phyloP scores from a whole-genome alignment of 2,113 vertebrate species.

The Cynoglossus semilaevis region DNA sequence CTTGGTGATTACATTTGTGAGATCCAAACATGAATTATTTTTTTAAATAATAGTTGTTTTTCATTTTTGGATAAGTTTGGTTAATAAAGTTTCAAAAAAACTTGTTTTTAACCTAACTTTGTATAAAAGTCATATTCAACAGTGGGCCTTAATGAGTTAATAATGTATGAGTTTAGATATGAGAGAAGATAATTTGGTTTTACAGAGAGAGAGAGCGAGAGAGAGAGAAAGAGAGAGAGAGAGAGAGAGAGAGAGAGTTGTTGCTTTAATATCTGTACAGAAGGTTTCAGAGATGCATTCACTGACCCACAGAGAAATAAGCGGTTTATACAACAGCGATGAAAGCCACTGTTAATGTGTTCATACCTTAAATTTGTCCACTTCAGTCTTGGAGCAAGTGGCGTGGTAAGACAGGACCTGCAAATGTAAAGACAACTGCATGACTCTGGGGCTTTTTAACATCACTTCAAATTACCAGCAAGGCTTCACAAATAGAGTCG shows the following conservation, averaged over 20 bases:
- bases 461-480: constrained; percentile 12
- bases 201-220: too few species aligned
- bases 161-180: too few species aligned
- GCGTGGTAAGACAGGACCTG: constrained; percentile 98
- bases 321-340: constrained; percentile 7
- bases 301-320: background rate
- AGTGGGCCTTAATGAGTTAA: too few species aligned
- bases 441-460: constrained; percentile 21
- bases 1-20: too few species aligned
- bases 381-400: constrained; percentile 97
- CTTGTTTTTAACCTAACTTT: too few species aligned
- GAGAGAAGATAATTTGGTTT: too few species aligned
- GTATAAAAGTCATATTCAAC: too few species aligned
- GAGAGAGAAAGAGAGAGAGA: too few species aligned
- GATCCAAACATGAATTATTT: too few species aligned
- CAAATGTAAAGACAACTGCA: constrained; percentile 52
- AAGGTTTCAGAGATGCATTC: background rate
- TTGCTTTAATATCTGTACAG: constrained; percentile 21
- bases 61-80: too few species aligned
- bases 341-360: constrained; percentile 8
- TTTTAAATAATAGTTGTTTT: too few species aligned
- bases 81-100: too few species aligned
- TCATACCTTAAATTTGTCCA: constrained; percentile 99
- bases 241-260: background rate
- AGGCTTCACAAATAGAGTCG: background rate